Conservation (phyloP, 2,113 vertebrate species). For the Bucco capensis region DNA sequence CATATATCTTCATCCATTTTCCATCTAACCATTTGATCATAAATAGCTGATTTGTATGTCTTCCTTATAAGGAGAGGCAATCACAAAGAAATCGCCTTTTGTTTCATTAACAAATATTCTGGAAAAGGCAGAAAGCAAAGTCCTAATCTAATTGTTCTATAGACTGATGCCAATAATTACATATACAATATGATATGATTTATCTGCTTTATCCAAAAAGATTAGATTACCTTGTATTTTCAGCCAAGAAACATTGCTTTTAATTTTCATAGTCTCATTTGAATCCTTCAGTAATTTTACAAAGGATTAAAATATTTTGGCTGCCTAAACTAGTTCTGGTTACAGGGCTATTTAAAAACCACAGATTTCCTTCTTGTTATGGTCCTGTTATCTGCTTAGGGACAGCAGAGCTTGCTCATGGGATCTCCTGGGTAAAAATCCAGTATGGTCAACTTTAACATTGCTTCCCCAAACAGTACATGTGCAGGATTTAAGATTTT, state of each 20-base stretch:
- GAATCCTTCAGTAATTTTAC: background rate
- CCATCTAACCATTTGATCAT: slow-evolving; percentile 57
- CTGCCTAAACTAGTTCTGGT: background rate
- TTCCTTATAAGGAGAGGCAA: background rate
- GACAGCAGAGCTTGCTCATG: background rate
- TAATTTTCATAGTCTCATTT: background rate
- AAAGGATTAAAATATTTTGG: background rate
- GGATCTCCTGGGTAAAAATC: background rate
- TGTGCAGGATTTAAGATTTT: background rate
- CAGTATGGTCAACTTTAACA: background rate
- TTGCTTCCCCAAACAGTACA: background rate
- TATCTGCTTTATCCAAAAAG: slow-evolving; percentile 31
- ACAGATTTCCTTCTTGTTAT: background rate
- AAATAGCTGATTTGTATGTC: background rate
- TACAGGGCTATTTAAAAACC: background rate
- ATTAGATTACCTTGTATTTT: slow-evolving; percentile 55
- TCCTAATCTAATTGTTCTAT: slow-evolving; percentile 47
- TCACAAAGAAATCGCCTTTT: background rate
- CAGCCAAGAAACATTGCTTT: background rate
- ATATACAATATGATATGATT: slow-evolving; percentile 43
- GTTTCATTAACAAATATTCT: slow-evolving; percentile 24
- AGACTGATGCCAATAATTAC: slow-evolving; percentile 61
- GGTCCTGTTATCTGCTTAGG: background rate
- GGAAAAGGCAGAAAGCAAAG: slow-evolving; percentile 57
- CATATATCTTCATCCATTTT: slow-evolving; percentile 15